Evolutionary conservation across 2,888 invertebrate genomes (phyloP).

Genomic region (Troides helena): DNA sequence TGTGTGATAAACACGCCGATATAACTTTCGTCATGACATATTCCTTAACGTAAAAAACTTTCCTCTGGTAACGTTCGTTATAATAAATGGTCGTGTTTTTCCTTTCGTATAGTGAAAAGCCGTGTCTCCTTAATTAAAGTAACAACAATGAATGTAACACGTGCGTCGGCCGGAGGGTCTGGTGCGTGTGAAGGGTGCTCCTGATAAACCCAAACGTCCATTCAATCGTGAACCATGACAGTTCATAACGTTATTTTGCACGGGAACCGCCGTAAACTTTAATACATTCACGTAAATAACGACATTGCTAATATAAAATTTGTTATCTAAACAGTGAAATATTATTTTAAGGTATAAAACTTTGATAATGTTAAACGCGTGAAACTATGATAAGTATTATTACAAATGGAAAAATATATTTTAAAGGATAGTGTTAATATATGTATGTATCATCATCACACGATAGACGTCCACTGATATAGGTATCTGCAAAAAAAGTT

Average conservation of each 20-base stretch:
- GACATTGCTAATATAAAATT: constrained; percentile 14
- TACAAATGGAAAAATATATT: too few species aligned
- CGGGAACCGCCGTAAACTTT: constrained; percentile 9
- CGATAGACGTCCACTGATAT: too few species aligned
- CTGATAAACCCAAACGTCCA: constrained; percentile 33
- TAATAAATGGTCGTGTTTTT: constrained; percentile 31
- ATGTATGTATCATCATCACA: too few species aligned
- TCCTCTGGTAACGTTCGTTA: constrained; percentile 16
- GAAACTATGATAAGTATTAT: too few species aligned
- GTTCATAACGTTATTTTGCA: constrained; percentile 23
- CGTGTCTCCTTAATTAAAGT: constrained; percentile 52
- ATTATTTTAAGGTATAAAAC: neutral
- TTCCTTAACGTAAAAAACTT: constrained; percentile 10
- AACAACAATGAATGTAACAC: constrained; percentile 44
- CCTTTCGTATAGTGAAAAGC: constrained; percentile 44
- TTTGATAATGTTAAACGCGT: neutral
- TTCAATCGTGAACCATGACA: constrained; percentile 33
- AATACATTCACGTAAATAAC: constrained; percentile 20
- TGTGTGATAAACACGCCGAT: constrained; percentile 8
- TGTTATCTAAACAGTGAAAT: constrained; percentile 1
- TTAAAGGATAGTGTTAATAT: too few species aligned
- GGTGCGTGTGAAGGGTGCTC: constrained; percentile 42
- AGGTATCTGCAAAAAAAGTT: too few species aligned
- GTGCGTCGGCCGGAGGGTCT: constrained; percentile 45
- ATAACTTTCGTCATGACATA: constrained; percentile 14